These are phyloP conservation scores for Dorcus parallelipipedus DNA, from an alignment of 2,888 invertebrate genomes.

Conservation along the genomic window DNA sequence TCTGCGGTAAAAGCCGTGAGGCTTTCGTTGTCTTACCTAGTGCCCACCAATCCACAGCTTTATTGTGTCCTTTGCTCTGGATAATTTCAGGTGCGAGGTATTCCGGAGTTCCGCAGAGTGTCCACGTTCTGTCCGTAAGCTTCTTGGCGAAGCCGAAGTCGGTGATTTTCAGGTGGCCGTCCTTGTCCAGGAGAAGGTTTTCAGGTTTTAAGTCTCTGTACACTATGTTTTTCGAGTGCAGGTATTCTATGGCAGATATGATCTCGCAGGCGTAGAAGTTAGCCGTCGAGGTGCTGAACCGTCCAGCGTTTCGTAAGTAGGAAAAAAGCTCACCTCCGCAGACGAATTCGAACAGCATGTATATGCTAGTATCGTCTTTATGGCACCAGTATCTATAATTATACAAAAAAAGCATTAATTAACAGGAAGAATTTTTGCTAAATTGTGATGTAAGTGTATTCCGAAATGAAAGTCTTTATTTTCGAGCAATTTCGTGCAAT, in stretches of 20 bases:
- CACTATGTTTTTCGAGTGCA: slow-evolving; percentile 85
- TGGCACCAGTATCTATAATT: slow-evolving; percentile 82
- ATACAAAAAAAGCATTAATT: no score
- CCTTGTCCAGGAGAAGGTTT: slow-evolving; percentile 85
- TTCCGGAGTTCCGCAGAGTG: slow-evolving; percentile 94
- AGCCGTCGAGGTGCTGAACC: slow-evolving; percentile 81
- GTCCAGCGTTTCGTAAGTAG: slow-evolving; percentile 86
- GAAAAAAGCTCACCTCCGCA: slow-evolving; percentile 97
- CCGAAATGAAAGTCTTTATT: no score
- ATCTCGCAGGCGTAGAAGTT: slow-evolving; percentile 96
- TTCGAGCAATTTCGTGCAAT: no score
- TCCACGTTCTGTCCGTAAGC: slow-evolving; percentile 92
- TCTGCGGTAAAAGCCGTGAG: no score
- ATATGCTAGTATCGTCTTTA: slow-evolving; percentile 85
- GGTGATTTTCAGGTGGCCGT: slow-evolving; percentile 95
- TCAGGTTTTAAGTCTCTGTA: slow-evolving; percentile 92
- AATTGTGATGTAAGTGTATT: no score
- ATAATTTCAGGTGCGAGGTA: slow-evolving; percentile 97
- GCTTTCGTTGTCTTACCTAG: slow-evolving; percentile 60
- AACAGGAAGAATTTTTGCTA: no score
- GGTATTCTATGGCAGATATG: slow-evolving; percentile 87
- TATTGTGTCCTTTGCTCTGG: slow-evolving; percentile 96
- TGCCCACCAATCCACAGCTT: slow-evolving; percentile 99
- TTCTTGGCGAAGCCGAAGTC: slow-evolving; percentile 98
- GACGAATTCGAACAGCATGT: slow-evolving; percentile 96